Conservation (phyloP, 2,113 vertebrate genomes). For the Leucoraja erinaceus region DNA sequence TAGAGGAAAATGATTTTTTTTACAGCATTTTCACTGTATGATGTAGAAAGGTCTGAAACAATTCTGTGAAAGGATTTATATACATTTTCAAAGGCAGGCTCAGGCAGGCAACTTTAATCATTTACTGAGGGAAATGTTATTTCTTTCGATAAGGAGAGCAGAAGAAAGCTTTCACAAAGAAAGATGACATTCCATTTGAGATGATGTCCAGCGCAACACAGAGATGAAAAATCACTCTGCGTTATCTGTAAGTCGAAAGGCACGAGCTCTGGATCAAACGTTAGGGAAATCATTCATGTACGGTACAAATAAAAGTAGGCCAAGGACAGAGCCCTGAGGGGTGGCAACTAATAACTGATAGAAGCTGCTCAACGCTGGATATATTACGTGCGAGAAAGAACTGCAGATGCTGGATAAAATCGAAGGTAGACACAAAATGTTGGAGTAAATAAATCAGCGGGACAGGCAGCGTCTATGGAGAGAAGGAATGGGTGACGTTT, state of each 20-base stretch:
- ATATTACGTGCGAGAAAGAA: background rate
- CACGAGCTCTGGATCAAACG: slow-evolving; percentile 26
- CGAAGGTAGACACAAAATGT: too few relatives aligned
- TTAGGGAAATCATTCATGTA: slow-evolving; percentile 5
- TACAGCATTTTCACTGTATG: background rate
- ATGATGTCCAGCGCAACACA: background rate
- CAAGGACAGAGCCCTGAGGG: slow-evolving; percentile 33
- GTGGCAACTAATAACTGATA: background rate
- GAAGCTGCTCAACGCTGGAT: background rate
- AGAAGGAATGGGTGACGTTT: too few relatives aligned
- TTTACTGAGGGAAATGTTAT: background rate
- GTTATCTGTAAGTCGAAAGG: background rate
- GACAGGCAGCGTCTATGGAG: too few relatives aligned
- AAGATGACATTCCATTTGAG: background rate
- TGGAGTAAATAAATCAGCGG: too few relatives aligned
- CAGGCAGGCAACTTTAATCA: background rate
- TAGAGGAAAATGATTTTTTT: background rate
- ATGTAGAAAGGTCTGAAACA: background rate
- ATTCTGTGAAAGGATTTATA: background rate
- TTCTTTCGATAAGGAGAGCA: background rate
- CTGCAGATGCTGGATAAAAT: too few relatives aligned
- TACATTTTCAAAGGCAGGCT: background rate
- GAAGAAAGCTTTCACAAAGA: background rate
- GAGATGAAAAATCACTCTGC: background rate
- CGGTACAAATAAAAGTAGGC: background rate